Conservation (phyloP, 2,888 invertebrate genomes). For the Pyrgus malvae region DNA sequence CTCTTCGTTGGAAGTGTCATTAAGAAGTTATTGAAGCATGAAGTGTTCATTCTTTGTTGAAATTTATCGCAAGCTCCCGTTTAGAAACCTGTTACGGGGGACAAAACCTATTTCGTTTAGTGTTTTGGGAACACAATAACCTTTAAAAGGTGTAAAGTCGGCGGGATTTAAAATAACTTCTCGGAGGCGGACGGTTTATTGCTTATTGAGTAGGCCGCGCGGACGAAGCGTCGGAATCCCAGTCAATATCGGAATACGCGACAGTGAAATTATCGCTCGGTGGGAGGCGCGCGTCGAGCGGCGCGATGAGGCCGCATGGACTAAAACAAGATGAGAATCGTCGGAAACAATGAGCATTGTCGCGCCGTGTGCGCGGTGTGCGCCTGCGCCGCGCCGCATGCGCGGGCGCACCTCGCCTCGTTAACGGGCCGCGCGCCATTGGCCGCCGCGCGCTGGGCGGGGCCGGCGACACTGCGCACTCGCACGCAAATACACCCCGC, state of each 20-base stretch:
- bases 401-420: slow-evolving; percentile 45
- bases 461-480: slow-evolving; percentile 79
- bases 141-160: slow-evolving; percentile 79
- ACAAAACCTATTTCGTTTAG: slow-evolving; percentile 40
- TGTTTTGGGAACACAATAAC: slow-evolving; percentile 78
- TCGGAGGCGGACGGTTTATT: slow-evolving; percentile 79
- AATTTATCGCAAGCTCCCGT: slow-evolving; percentile 8
- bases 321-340: slow-evolving; percentile 74
- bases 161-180: slow-evolving; percentile 75
- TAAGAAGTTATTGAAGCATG: no score
- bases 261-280: slow-evolving; percentile 78
- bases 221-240: slow-evolving; percentile 77
- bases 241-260: slow-evolving; percentile 75
- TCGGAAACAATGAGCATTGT: slow-evolving; percentile 78
- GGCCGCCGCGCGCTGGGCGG: slow-evolving; percentile 56
- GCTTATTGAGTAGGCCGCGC: slow-evolving; percentile 78
- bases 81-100: slow-evolving; percentile 1
- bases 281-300: slow-evolving; percentile 66
- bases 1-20: no score
- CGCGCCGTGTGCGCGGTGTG: slow-evolving; percentile 56
- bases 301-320: slow-evolving; percentile 57
- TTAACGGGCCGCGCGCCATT: slow-evolving; percentile 61
- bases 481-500: slow-evolving; percentile 81
- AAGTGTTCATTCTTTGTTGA: slow-evolving; percentile 4
- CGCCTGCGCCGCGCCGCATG: slow-evolving; percentile 26